Evolutionary conservation across 1,140 invertebrate species (phyloP).

Genomic region (Aethina tumida): DNA sequence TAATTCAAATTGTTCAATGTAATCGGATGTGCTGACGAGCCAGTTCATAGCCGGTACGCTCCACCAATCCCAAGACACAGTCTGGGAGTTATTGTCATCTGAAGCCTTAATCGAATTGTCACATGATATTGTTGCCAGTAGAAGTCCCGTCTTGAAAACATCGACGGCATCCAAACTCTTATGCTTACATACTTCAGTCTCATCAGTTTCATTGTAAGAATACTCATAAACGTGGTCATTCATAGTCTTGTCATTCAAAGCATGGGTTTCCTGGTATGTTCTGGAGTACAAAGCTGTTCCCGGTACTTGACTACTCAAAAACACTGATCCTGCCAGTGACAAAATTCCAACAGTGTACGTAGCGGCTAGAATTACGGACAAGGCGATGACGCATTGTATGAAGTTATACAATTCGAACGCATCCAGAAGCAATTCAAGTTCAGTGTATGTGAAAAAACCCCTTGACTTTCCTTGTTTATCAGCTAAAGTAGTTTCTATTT

Average conservation of each 20-base stretch:
- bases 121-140: conserved; percentile 28
- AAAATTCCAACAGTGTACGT: conserved; percentile 63
- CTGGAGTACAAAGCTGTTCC: conserved; percentile 34
- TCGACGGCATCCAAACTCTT: conserved; percentile 19
- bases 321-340: conserved; percentile 58
- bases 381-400: conserved; percentile 45
- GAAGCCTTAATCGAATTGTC: conserved; percentile 3
- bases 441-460: conserved; percentile 80
- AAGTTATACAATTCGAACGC: conserved; percentile 41
- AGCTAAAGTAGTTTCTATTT: conserved; percentile 61
- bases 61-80: conserved; percentile 39
- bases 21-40: conserved; percentile 35
- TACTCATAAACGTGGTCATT: too few relatives aligned
- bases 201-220: too few relatives aligned
- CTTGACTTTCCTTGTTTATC: conserved; percentile 53
- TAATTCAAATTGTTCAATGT: conserved; percentile 16
- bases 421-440: conserved; percentile 55
- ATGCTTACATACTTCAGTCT: conserved; percentile 4
- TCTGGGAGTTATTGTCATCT: conserved; percentile 10
- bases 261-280: conserved; percentile 6
- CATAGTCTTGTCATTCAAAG: background rate
- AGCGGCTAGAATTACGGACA: conserved; percentile 54
- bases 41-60: conserved; percentile 38
- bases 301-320: conserved; percentile 50
- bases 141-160: conserved; percentile 29